These are phyloP conservation scores for Myrmecobius fasciatus DNA, from an alignment of 2,113 vertebrate species.

Conservation along the genomic window DNA sequence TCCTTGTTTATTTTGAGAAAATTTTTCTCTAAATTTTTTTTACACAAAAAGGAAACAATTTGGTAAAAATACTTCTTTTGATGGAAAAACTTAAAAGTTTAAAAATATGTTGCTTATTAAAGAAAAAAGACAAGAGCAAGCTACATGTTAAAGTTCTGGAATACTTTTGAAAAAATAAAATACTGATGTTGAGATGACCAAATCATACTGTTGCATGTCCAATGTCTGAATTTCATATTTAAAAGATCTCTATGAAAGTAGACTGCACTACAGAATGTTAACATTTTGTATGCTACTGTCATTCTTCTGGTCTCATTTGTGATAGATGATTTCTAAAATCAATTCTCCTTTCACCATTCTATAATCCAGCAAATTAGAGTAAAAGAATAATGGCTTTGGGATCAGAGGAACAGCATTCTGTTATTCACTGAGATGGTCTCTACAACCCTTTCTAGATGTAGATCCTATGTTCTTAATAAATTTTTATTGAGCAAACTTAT, in stretches of 20 bases:
- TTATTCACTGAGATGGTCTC: too few relatives aligned
- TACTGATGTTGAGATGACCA: not conserved
- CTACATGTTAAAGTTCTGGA: not conserved
- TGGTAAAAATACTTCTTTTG: not conserved
- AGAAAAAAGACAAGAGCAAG: too few relatives aligned
- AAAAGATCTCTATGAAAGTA: not conserved
- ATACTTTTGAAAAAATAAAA: not conserved
- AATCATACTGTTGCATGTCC: not conserved
- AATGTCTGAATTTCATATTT: not conserved
- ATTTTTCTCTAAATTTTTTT: not conserved
- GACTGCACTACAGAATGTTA: not conserved
- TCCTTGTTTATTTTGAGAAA: not conserved
- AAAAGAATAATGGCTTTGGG: too few relatives aligned
- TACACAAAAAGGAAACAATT: not conserved
- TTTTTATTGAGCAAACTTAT: too few relatives aligned
- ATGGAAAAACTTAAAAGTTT: not conserved
- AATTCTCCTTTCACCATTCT: not conserved
- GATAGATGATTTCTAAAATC: not conserved
- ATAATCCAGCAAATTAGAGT: not conserved
- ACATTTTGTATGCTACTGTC: not conserved
- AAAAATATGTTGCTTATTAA: not conserved
- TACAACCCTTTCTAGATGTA: too few relatives aligned
- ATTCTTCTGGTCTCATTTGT: not conserved
- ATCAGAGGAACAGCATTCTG: too few relatives aligned
- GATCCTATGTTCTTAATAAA: too few relatives aligned